Conservation (phyloP, 2,113 vertebrate genomes). For the Pycnonotus jocosus region DNA sequence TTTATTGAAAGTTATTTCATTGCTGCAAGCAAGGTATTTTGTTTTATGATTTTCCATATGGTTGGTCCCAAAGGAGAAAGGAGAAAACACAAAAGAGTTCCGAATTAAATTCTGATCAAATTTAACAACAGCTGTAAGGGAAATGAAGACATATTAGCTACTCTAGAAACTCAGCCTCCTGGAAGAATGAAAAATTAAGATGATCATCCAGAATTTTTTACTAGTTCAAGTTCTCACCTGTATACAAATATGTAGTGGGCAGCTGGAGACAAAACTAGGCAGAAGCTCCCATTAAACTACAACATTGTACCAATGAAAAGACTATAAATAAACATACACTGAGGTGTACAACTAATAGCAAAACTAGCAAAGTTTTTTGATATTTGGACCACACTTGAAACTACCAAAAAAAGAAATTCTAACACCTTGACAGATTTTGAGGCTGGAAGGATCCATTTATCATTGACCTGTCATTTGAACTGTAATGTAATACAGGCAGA, state of each 20-base stretch:
- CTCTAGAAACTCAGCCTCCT: not conserved
- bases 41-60: not conserved
- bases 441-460: not conserved
- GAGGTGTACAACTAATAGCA: not conserved
- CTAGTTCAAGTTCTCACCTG: not conserved
- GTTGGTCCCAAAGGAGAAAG: not conserved
- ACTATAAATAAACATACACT: not conserved
- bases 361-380: not conserved
- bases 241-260: not conserved
- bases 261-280: not conserved
- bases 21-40: not conserved
- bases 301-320: not conserved
- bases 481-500: not conserved
- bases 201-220: not conserved
- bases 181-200: not conserved
- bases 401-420: not conserved
- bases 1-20: constrained; percentile 9
- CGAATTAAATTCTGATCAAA: not conserved
- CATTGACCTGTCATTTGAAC: not conserved
- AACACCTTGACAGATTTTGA: not conserved
- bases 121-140: not conserved
- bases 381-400: not conserved
- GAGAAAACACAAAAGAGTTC: not conserved
- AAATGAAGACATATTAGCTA: not conserved
- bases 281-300: not conserved